Evolutionary conservation across 2,113 vertebrate genomes (phyloP).

Genomic region (Anoplopoma fimbria): DNA sequence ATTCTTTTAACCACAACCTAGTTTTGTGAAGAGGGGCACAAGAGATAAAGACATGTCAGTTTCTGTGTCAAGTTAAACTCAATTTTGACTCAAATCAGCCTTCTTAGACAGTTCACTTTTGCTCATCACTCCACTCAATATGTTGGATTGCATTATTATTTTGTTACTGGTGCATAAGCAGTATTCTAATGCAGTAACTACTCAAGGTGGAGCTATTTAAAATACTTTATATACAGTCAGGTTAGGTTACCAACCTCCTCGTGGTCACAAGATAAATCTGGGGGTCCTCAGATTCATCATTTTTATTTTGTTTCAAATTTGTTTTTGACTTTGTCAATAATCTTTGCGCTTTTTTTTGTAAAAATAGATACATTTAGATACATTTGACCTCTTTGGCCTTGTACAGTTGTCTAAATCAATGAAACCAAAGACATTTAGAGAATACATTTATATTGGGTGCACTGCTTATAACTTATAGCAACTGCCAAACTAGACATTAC

Average conservation of each 20-base stretch:
- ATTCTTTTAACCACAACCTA: conserved; percentile 24
- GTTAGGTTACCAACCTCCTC: neutral
- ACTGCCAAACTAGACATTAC: too few relatives aligned
- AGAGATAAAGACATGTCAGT: neutral
- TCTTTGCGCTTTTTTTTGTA: neutral
- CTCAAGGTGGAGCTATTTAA: neutral
- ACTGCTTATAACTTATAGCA: neutral
- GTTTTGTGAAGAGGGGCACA: conserved; percentile 3
- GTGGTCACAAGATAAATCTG: neutral
- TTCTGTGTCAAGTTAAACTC: conserved; percentile 7
- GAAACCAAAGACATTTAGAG: neutral
- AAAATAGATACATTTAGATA: neutral
- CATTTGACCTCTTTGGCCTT: neutral
- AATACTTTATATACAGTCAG: neutral
- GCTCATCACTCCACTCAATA: neutral
- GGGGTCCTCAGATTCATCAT: too few relatives aligned
- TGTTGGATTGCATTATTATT: neutral
- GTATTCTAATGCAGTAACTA: neutral
- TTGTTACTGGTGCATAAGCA: neutral
- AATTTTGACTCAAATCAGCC: neutral
- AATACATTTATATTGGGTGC: neutral
- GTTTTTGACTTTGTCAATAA: neutral
- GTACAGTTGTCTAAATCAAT: neutral
- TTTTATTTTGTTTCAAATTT: too few relatives aligned
- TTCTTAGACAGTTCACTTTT: neutral